These are phyloP conservation scores for Pachyuromys duprasi DNA, from an alignment of 2,797 vertebrate genomes.

Conservation along the genomic window DNA sequence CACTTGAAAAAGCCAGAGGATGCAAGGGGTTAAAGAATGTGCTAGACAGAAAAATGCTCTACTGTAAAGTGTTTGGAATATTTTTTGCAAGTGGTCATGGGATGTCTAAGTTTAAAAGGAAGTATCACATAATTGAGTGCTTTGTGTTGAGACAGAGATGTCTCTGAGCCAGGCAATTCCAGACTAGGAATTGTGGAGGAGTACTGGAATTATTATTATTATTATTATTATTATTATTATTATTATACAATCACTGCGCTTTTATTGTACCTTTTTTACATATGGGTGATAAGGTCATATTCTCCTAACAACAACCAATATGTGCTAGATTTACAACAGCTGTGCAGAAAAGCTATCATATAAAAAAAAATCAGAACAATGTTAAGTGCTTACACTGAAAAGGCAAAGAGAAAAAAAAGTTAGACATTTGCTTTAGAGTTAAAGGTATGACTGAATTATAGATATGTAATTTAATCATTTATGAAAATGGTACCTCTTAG, in stretches of 20 bases:
- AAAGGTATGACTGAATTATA: not conserved
- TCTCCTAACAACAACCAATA: not conserved
- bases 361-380: not conserved
- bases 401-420: not conserved
- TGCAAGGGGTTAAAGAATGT: not conserved
- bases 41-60: not conserved
- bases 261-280: not conserved
- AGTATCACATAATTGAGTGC: conserved; percentile 60
- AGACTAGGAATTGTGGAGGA: not conserved
- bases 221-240: too few relatives aligned
- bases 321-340: not conserved
- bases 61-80: conserved; percentile 58
- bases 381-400: not conserved
- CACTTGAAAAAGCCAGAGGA: not conserved
- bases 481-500: not conserved
- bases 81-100: conserved; percentile 66
- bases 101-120: conserved; percentile 53
- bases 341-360: not conserved
- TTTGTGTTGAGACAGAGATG: conserved; percentile 38
- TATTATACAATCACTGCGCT: not conserved
- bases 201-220: not conserved
- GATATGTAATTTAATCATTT: not conserved
- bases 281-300: not conserved
- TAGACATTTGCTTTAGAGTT: not conserved
- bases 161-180: not conserved